These are phyloP conservation scores for Rhagoletis pomonella DNA, from an alignment of 1,140 invertebrate species.

Conservation along the genomic window DNA sequence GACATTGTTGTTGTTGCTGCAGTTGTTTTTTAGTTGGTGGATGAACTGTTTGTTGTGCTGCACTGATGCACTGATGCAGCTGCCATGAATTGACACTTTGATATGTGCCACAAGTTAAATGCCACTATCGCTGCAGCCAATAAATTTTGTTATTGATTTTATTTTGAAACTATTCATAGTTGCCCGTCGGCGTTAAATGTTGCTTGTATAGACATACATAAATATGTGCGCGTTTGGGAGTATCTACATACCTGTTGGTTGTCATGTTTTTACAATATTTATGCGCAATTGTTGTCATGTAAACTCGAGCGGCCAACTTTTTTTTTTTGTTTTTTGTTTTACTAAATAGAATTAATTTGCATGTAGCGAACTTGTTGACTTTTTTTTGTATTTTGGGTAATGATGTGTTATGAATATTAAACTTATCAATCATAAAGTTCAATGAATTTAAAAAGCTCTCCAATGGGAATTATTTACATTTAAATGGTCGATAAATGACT, in stretches of 20 bases:
- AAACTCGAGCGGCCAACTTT: neutral
- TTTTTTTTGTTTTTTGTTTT: constrained; percentile 12
- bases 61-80: neutral
- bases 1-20: constrained; percentile 1
- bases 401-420: neutral
- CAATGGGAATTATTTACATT: too few relatives aligned
- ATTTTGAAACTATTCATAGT: constrained; percentile 8
- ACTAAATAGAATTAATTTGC: constrained; percentile 4
- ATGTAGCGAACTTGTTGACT: neutral
- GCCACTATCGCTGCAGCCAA: constrained; percentile 4
- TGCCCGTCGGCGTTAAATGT: neutral
- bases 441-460: neutral
- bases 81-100: constrained; percentile 36
- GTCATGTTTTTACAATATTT: constrained; percentile 1
- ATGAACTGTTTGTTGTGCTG: neutral
- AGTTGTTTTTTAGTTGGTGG: neutral
- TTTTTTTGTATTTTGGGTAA: neutral
- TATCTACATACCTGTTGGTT: neutral
- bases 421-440: neutral
- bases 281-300: constrained; percentile 24
- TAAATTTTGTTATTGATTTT: constrained; percentile 18
- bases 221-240: too few relatives aligned
- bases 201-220: too few relatives aligned
- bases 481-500: too few relatives aligned
- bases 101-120: constrained; percentile 30